Conservation (phyloP, 2,113 vertebrate genomes). For the Pardalotus punctatus region DNA sequence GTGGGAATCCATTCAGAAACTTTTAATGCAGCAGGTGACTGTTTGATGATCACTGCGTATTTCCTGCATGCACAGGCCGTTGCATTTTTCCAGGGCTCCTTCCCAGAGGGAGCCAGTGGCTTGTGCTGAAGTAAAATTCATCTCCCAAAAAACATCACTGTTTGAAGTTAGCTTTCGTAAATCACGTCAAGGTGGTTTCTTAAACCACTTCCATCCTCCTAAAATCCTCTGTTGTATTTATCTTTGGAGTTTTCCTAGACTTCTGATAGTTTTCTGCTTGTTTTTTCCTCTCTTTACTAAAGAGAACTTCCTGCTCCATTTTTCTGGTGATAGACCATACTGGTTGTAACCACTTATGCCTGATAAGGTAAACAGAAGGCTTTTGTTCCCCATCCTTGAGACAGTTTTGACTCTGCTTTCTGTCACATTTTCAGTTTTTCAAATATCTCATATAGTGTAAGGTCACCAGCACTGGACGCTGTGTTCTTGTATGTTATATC, state of each 20-base stretch:
- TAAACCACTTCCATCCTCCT: neutral
- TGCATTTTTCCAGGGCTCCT: fast-evolving
- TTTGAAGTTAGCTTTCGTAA: neutral
- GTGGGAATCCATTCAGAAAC: fast-evolving
- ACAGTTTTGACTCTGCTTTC: neutral
- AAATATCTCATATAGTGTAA: neutral
- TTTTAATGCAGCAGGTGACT: fast-evolving
- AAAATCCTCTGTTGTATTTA: fast-evolving
- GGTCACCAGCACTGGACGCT: fast-evolving
- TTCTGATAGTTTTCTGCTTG: neutral
- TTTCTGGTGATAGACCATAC: fast-evolving
- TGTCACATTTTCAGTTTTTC: neutral
- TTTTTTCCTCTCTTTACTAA: neutral
- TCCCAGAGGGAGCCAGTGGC: fast-evolving
- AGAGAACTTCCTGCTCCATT: neutral
- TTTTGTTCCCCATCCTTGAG: neutral
- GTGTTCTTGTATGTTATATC: neutral
- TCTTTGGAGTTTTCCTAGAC: neutral
- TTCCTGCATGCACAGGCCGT: fast-evolving
- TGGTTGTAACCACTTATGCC: neutral
- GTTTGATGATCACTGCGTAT: fast-evolving
- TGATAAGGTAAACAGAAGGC: neutral
- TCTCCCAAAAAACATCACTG: neutral
- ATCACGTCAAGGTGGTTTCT: neutral
- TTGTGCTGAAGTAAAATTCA: neutral